Conservation (phyloP, 2,888 invertebrate species). For the Ptilodon capucinus region DNA sequence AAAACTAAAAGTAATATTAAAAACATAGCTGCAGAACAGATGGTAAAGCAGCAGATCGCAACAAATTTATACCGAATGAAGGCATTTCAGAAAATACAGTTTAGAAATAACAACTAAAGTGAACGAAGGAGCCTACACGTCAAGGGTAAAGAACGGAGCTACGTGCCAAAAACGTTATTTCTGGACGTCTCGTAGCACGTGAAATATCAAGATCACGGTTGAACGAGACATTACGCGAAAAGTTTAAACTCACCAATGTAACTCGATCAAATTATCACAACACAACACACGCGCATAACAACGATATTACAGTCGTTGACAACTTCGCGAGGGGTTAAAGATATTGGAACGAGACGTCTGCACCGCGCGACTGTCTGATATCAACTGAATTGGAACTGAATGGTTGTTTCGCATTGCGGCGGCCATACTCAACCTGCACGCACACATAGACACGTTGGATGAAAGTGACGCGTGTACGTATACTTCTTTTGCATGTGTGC, state of each 20-base stretch:
- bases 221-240: slow-evolving; percentile 23
- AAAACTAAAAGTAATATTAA: too few species aligned
- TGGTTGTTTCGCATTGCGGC: slow-evolving; percentile 47
- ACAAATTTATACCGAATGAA: neutral
- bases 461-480: slow-evolving; percentile 50
- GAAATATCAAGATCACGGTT: slow-evolving; percentile 55
- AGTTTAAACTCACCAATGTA: slow-evolving; percentile 54
- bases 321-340: slow-evolving; percentile 31
- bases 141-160: slow-evolving; percentile 57
- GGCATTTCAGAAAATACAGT: neutral
- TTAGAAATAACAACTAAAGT: neutral
- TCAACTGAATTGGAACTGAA: slow-evolving; percentile 53
- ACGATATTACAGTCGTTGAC: slow-evolving; percentile 31
- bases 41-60: too few species aligned
- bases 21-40: too few species aligned
- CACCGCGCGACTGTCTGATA: slow-evolving; percentile 44
- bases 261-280: slow-evolving; percentile 54
- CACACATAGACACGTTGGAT: slow-evolving; percentile 39
- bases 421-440: slow-evolving; percentile 34
- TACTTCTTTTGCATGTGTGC: slow-evolving; percentile 39
- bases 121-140: slow-evolving; percentile 20
- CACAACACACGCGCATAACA: slow-evolving; percentile 56
- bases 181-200: slow-evolving; percentile 40
- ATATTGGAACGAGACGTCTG: slow-evolving; percentile 42
- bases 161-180: slow-evolving; percentile 74